Evolutionary conservation across 2,113 vertebrate genomes (phyloP).

Genomic region (Hemicordylus capensis): DNA sequence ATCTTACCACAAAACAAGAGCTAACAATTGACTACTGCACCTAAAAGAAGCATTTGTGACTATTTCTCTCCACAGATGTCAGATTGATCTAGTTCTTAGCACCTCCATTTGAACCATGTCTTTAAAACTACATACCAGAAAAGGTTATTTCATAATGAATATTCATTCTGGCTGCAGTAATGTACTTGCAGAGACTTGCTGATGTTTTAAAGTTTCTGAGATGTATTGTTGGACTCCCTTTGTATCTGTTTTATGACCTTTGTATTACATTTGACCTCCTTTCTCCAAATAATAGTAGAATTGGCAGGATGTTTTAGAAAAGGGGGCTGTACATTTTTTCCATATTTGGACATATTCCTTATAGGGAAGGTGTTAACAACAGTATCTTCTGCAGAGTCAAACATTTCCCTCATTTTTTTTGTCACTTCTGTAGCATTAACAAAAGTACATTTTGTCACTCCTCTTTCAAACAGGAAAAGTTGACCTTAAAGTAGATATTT

Average conservation of each 20-base stretch:
- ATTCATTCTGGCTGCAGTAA: constrained; percentile 50
- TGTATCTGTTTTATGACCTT: constrained; percentile 54
- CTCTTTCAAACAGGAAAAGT: not conserved
- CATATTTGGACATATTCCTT: constrained; percentile 3
- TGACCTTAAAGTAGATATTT: not conserved
- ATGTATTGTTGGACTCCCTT: constrained; percentile 54
- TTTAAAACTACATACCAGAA: constrained; percentile 70
- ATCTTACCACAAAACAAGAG: constrained; percentile 56
- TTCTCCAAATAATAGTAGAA: constrained; percentile 34
- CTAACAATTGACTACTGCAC: constrained; percentile 53
- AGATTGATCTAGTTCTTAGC: constrained; percentile 62
- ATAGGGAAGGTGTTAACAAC: not conserved
- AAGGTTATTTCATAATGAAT: constrained; percentile 67
- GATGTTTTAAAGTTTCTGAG: constrained; percentile 62
- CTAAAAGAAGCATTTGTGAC: constrained; percentile 55
- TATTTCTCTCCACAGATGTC: constrained; percentile 58
- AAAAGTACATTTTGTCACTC: not conserved
- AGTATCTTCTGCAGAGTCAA: not conserved
- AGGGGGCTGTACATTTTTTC: not conserved
- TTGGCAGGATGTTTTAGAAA: constrained; percentile 34
- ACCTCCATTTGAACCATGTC: constrained; percentile 64
- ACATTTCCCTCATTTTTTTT: not conserved
- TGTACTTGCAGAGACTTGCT: constrained; percentile 57
- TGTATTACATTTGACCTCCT: constrained; percentile 51
- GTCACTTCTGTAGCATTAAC: not conserved